Conservation (phyloP, 2,888 invertebrate genomes). For the Epistrophella euchroma region DNA sequence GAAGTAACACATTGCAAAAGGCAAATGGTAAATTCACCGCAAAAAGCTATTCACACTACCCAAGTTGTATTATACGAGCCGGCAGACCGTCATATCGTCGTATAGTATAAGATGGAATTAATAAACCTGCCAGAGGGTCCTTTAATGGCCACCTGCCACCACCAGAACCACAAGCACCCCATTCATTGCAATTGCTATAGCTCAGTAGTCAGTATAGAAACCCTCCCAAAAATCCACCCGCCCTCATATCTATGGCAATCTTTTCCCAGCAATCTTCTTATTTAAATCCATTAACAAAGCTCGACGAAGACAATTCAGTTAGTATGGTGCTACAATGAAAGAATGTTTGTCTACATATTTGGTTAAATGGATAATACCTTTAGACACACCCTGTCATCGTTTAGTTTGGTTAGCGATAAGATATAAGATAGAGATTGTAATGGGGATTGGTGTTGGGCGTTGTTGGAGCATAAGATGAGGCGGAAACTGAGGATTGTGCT, state of each 20-base stretch:
- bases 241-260: constrained; percentile 53
- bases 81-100: constrained; percentile 28
- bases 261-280: constrained; percentile 61
- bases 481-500: constrained; percentile 16
- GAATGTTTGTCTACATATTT: constrained; percentile 71
- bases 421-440: constrained; percentile 56
- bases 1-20: constrained; percentile 71
- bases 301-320: constrained; percentile 59
- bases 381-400: constrained; percentile 68
- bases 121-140: constrained; percentile 64
- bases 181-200: constrained; percentile 47
- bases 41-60: constrained; percentile 54
- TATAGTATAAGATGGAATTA: constrained; percentile 56
- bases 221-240: not conserved
- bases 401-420: constrained; percentile 63
- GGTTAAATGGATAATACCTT: constrained; percentile 71
- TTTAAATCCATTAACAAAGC: constrained; percentile 72
- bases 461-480: not conserved
- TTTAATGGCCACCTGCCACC: constrained; percentile 66
- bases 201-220: not conserved
- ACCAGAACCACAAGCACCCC: constrained; percentile 47
- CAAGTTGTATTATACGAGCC: constrained; percentile 7
- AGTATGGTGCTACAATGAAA: constrained; percentile 67
- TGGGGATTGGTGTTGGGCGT: constrained; percentile 21
- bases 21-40: constrained; percentile 55